Evolutionary conservation across 2,888 invertebrate species (phyloP).

Genomic region (Autographa gamma): DNA sequence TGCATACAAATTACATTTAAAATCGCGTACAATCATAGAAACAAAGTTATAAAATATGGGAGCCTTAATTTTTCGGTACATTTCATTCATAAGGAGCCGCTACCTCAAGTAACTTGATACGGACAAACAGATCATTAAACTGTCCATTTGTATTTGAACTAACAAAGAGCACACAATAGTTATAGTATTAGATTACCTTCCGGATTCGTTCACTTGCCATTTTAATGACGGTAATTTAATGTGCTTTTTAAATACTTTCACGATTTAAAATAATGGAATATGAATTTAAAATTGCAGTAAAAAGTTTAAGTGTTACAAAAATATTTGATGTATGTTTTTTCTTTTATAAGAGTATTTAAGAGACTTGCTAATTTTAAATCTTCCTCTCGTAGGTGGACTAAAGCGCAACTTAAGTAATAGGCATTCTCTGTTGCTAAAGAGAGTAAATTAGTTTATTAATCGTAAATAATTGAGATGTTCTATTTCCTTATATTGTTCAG

Average conservation of each 20-base stretch:
- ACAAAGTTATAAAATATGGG: slow-evolving; percentile 20
- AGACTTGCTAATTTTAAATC: too few relatives aligned
- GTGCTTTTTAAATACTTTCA: slow-evolving; percentile 19
- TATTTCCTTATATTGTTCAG: too few relatives aligned
- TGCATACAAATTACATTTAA: neutral
- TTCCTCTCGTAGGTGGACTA: too few relatives aligned
- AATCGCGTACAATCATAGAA: neutral
- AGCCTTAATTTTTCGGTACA: slow-evolving; percentile 59
- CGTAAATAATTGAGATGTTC: too few relatives aligned
- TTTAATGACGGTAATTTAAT: slow-evolving; percentile 25
- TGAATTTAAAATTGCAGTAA: neutral
- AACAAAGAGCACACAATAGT: slow-evolving; percentile 73
- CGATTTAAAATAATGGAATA: slow-evolving; percentile 4
- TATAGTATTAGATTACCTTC: slow-evolving; percentile 82
- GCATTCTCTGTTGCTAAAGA: too few relatives aligned
- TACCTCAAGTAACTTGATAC: slow-evolving; percentile 67
- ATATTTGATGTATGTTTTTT: too few relatives aligned
- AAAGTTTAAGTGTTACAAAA: too few relatives aligned
- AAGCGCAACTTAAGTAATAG: too few relatives aligned
- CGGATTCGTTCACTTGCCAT: slow-evolving; percentile 62
- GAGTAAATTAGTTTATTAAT: too few relatives aligned
- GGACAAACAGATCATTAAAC: slow-evolving; percentile 76
- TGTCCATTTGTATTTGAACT: slow-evolving; percentile 75
- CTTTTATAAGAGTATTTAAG: too few relatives aligned
- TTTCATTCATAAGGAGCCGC: slow-evolving; percentile 67